phyloP scores from a whole-genome alignment of 2,888 invertebrate genomes.

The Apamea epomidion region DNA sequence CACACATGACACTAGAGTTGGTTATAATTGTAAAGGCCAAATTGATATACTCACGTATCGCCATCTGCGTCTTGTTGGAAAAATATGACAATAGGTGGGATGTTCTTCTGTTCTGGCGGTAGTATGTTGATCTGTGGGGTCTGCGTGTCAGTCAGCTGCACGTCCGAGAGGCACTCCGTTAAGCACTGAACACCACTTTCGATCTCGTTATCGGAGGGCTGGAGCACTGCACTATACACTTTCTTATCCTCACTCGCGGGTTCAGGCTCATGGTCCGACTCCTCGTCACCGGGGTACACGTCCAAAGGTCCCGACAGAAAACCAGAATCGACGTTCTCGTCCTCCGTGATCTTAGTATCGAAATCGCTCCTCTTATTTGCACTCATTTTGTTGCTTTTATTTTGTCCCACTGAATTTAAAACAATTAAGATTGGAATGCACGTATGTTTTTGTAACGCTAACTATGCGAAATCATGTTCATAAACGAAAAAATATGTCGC shows the following conservation, averaged over 20 bases:
- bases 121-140: conserved; percentile 62
- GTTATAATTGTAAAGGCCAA: neutral
- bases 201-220: conserved; percentile 72
- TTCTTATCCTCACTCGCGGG: conserved; percentile 70
- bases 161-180: conserved; percentile 85
- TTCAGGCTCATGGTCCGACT: conserved; percentile 49
- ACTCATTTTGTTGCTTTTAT: conserved; percentile 82
- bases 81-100: conserved; percentile 91
- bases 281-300: conserved; percentile 67
- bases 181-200: conserved; percentile 92
- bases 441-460: conserved; percentile 52
- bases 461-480: conserved; percentile 78
- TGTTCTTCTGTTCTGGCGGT: conserved; percentile 63
- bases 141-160: conserved; percentile 65
- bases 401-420: conserved; percentile 63
- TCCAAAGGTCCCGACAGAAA: conserved; percentile 76
- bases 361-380: conserved; percentile 81
- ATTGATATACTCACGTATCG: conserved; percentile 93
- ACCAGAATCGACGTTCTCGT: conserved; percentile 83
- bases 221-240: conserved; percentile 70
- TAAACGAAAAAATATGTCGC: conserved; percentile 59
- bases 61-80: conserved; percentile 96
- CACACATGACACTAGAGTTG: conserved; percentile 1
- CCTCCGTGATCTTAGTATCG: conserved; percentile 80
- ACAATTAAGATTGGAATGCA: conserved; percentile 49